Conservation (phyloP, 2,113 vertebrate genomes). For the Lamprotornis superbus region DNA sequence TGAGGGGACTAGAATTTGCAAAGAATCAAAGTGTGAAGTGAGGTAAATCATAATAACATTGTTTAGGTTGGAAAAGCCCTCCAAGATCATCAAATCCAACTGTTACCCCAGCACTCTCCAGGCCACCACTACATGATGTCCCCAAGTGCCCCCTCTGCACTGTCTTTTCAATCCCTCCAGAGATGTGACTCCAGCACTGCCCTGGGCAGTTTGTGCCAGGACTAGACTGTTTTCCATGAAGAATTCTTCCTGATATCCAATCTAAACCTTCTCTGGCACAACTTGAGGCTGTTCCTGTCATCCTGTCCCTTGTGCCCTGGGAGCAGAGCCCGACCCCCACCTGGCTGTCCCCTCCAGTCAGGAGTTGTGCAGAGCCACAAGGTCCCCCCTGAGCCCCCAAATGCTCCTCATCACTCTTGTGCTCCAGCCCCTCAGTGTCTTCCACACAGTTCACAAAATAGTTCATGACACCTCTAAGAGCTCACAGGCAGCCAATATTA, state of each 20-base stretch:
- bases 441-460: neutral
- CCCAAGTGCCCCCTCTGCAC: neutral
- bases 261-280: neutral
- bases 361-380: neutral
- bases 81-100: neutral
- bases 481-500: neutral
- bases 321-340: rapidly evolving
- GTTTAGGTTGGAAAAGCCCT: neutral
- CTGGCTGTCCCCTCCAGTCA: neutral
- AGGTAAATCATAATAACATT: neutral
- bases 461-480: no score
- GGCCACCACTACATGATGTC: neutral
- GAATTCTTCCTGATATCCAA: neutral
- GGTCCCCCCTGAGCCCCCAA: neutral
- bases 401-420: neutral
- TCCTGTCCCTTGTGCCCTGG: neutral
- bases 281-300: neutral
- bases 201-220: neutral
- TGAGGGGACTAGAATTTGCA: neutral
- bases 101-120: neutral
- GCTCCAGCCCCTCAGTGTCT: neutral
- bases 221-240: rapidly evolving
- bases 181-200: neutral
- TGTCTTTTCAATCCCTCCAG: neutral
- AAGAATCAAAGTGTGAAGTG: neutral